Evolutionary conservation across 2,888 invertebrate species (phyloP), one percentile per base, ranked within the genome.

Genomic region (Iselma pallidipennis): DNA sequence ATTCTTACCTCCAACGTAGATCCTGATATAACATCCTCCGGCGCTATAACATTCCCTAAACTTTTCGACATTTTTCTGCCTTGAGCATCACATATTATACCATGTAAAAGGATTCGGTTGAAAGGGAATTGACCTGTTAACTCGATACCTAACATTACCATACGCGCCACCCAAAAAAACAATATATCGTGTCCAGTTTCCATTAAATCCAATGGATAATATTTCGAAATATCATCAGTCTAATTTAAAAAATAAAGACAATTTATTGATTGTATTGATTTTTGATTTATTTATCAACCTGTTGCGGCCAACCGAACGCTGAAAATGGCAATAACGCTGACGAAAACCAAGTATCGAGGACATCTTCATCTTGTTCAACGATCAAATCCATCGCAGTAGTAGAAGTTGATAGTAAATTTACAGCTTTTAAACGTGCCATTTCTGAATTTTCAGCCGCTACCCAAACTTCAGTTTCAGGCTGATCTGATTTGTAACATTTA

Each of bases 1-100:
- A n/a, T 89, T 1, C 96, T 84, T 76, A 90, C 89, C 77, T 94
- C 89, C 51, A 98, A 82, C 0, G 90, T 86, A 68, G 94, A 90
- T 2, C 98, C 98, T 6, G 84, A 83, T 59, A 99, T 96, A 1
- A 99, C 96, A 81, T 98, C 95, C 82, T 98, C 88, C 0, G 99
- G 99, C 82, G 98, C 96, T 69, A 99, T 93, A 3, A 98, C 97
- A 80, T 99, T 99, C 57, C 99, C 99, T 62, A 98, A 84, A 0
- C 97, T 98, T 81, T 99, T 99, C 71, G 96, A 97, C 99, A 99
- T 99, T 84, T 99, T 99, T 57, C 97, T 88, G 0, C 99, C 99
- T 79, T 98, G 96, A 0, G 98, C 95, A 82, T 99, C 99, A 57
- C 99, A 89, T 1, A 99, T 92, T 87, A 99, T 95, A 0, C 98